Evolutionary conservation across 2,797 vertebrate species (phyloP).

Genomic region (Fratercula arctica): DNA sequence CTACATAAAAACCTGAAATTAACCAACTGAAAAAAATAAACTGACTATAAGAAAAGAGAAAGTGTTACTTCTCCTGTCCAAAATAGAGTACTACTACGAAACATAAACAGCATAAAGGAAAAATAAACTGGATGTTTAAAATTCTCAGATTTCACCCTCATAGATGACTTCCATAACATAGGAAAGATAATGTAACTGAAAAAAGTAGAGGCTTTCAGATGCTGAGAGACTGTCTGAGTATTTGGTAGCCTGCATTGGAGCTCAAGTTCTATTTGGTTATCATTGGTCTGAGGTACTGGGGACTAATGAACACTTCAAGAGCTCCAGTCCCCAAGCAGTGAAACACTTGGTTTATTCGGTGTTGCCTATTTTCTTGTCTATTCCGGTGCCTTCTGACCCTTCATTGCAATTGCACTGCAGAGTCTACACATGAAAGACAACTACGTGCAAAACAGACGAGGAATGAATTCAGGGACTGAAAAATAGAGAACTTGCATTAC

Average conservation of each 20-base stretch:
- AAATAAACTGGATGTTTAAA: neutral
- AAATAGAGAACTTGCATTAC: neutral
- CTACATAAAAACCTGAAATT: neutral
- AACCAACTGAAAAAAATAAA: neutral
- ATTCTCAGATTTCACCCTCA: neutral
- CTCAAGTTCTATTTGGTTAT: neutral
- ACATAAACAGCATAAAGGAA: neutral
- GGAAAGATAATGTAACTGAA: neutral
- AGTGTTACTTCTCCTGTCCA: conserved; percentile 12
- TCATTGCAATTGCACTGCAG: neutral
- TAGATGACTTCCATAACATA: neutral
- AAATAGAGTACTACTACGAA: neutral
- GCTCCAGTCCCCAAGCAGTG: neutral
- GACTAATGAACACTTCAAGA: neutral
- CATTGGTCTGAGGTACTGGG: neutral
- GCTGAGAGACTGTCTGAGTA: neutral
- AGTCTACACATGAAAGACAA: neutral
- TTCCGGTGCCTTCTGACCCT: neutral
- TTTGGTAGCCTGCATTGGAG: neutral
- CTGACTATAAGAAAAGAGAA: neutral
- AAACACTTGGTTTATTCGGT: neutral
- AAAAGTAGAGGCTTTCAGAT: neutral
- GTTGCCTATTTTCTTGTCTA: neutral
- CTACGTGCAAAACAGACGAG: neutral
- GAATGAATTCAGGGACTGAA: neutral